Conservation (phyloP, 1,140 invertebrate species). For the Drosophila lowei region DNA sequence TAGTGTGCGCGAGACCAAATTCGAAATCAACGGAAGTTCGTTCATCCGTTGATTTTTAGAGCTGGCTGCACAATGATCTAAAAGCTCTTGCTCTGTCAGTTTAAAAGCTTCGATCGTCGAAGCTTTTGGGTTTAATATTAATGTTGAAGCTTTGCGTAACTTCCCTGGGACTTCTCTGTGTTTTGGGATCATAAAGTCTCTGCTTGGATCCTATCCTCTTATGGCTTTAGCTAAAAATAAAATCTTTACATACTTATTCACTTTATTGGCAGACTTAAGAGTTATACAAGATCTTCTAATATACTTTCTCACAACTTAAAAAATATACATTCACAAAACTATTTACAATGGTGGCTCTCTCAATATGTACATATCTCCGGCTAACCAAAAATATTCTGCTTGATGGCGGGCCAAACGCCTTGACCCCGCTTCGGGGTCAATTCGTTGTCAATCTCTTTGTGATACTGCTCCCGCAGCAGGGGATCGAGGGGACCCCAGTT, state of each 20-base stretch:
- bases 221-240: too few species aligned
- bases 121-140: too few species aligned
- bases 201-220: too few species aligned
- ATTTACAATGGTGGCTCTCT: slow-evolving; percentile 6
- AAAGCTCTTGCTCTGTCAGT: too few species aligned
- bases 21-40: too few species aligned
- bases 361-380: not conserved
- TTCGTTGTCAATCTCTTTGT: slow-evolving; percentile 71
- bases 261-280: slow-evolving; percentile 65
- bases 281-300: slow-evolving; percentile 27
- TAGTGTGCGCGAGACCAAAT: too few species aligned
- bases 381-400: slow-evolving; percentile 69
- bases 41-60: too few species aligned
- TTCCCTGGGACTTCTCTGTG: too few species aligned
- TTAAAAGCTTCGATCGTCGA: too few species aligned
- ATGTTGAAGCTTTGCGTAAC: too few species aligned
- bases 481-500: slow-evolving; percentile 85
- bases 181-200: too few species aligned
- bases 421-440: slow-evolving; percentile 41
- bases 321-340: not conserved
- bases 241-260: slow-evolving; percentile 16
- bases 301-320: slow-evolving; percentile 23
- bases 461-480: slow-evolving; percentile 70
- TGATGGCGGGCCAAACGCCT: slow-evolving; percentile 69
- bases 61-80: too few species aligned